phyloP scores from a whole-genome alignment of 2,797 vertebrate species.

The Tinamus major region DNA sequence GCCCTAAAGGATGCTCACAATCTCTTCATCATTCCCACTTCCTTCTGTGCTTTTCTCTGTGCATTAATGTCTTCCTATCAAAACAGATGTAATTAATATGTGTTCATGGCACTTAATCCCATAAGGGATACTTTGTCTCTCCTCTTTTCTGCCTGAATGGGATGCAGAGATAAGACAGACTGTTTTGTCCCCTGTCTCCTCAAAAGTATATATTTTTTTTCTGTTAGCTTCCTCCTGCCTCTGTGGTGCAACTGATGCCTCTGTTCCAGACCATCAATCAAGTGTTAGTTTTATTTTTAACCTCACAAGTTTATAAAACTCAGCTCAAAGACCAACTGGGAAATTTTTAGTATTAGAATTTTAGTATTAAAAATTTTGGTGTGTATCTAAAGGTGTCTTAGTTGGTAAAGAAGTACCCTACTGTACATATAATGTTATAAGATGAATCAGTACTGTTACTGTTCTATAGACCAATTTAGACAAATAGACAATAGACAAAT shows the following conservation, averaged over 20 bases:
- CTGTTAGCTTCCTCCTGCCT: background rate
- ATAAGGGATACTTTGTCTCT: background rate
- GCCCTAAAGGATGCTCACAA: accelerated
- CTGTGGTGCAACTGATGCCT: background rate
- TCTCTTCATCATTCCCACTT: background rate
- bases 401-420: background rate
- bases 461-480: background rate
- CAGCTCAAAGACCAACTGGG: background rate
- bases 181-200: background rate
- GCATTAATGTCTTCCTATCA: background rate
- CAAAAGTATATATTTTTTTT: background rate
- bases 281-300: background rate
- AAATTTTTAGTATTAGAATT: background rate
- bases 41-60: background rate
- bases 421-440: background rate
- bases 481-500: background rate
- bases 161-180: background rate
- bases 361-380: background rate
- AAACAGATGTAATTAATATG: background rate
- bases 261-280: background rate
- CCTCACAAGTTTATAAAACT: background rate
- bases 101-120: background rate
- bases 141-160: background rate
- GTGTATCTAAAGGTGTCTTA: background rate
- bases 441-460: background rate